These are phyloP conservation scores for Cyprinus carpio DNA, from an alignment of 2,113 vertebrate species.

Conservation along the genomic window DNA sequence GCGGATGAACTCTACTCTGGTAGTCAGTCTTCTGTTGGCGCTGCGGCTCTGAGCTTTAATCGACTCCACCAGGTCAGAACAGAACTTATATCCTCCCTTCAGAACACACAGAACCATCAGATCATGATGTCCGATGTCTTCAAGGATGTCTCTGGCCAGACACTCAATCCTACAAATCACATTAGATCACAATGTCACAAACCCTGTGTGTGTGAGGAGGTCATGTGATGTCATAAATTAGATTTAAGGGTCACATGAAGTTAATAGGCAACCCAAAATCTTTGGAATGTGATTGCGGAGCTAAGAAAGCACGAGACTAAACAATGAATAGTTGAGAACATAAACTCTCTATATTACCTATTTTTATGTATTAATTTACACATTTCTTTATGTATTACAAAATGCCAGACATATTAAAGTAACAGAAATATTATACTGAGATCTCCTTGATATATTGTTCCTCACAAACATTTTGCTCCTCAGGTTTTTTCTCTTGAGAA, in stretches of 20 bases:
- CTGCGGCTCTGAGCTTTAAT: conserved; percentile 86
- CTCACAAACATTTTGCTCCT: too few relatives aligned
- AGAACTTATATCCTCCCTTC: conserved; percentile 94
- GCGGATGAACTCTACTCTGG: conserved; percentile 91
- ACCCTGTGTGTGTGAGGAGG: conserved; percentile 14
- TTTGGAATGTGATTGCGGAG: not conserved
- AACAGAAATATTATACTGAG: too few relatives aligned
- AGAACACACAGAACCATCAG: conserved; percentile 89
- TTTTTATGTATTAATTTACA: too few relatives aligned
- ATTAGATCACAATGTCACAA: not conserved
- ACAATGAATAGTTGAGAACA: not conserved
- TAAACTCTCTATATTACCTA: not conserved
- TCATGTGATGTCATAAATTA: conserved; percentile 15
- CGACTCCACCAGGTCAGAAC: conserved; percentile 86
- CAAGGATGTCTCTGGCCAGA: conserved; percentile 85
- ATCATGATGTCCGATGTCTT: conserved; percentile 82
- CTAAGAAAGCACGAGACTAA: not conserved
- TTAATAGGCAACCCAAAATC: not conserved
- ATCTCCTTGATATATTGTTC: too few relatives aligned
- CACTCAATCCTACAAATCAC: conserved; percentile 80
- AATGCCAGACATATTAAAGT: too few relatives aligned
- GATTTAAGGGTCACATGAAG: conserved; percentile 27
- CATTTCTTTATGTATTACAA: too few relatives aligned
- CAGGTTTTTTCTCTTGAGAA: too few relatives aligned
- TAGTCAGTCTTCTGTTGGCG: conserved; percentile 84